Conservation (phyloP, 2,113 vertebrate genomes). For the zebrafish (Danio rerio) region DNA sequence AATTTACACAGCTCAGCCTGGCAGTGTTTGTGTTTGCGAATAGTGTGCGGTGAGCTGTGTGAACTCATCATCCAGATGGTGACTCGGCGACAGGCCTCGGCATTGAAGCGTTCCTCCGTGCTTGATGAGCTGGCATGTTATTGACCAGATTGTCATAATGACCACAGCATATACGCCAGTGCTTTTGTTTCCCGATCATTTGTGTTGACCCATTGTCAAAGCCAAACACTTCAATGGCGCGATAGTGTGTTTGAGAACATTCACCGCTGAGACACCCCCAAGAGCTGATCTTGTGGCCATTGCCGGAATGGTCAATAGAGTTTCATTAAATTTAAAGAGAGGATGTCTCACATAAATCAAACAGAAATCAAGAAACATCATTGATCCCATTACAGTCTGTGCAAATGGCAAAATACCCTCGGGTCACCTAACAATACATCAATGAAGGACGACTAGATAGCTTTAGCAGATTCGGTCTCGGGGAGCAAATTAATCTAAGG, state of each 20-base stretch:
- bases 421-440: conserved; percentile 44
- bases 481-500: background rate
- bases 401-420: conserved; percentile 17
- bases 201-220: conserved; percentile 35
- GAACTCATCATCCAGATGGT: conserved; percentile 38
- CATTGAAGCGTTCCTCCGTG: background rate
- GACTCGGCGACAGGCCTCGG: conserved; percentile 14
- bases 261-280: background rate
- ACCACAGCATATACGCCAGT: background rate
- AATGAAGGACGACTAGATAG: background rate
- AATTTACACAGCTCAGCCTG: conserved; percentile 20
- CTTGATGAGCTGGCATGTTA: conserved; percentile 30
- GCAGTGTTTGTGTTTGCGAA: conserved; percentile 19
- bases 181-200: conserved; percentile 29
- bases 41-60: conserved; percentile 17
- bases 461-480: background rate
- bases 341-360: conserved; percentile 63
- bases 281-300: background rate
- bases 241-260: background rate
- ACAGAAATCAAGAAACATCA: conserved; percentile 58
- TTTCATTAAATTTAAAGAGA: conserved; percentile 5
- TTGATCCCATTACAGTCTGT: conserved; percentile 37
- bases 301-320: background rate
- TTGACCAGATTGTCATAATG: conserved; percentile 45
- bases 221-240: background rate